These are phyloP conservation scores for Danaus plexippus DNA, from an alignment of 1,140 invertebrate genomes.

Conservation along the genomic window DNA sequence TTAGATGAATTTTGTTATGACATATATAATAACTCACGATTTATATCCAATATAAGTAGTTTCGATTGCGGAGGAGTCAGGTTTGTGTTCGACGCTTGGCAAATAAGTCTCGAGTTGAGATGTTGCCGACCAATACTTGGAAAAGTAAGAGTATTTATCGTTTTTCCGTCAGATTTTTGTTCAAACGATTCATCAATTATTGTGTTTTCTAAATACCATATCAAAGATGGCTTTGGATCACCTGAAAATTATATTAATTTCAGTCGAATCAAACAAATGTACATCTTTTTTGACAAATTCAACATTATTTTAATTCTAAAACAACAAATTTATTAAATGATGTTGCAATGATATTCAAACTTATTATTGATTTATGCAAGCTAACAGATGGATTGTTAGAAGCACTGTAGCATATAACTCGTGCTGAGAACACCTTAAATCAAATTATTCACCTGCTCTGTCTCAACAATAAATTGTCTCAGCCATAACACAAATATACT, in stretches of 20 bases:
- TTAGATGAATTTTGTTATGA: no score
- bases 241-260: conserved; percentile 15
- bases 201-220: conserved; percentile 86
- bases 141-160: conserved; percentile 83
- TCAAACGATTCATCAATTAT: conserved; percentile 88
- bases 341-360: no score
- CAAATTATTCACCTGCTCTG: no score
- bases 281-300: no score
- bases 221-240: conserved; percentile 63
- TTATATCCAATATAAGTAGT: conserved; percentile 84
- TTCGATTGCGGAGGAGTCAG: conserved; percentile 79
- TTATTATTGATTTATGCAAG: no score
- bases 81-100: conserved; percentile 89
- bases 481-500: no score
- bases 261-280: not conserved
- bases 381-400: no score
- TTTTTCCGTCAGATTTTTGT: conserved; percentile 76
- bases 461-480: no score
- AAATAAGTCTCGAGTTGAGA: conserved; percentile 83
- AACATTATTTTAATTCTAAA: no score
- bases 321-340: no score
- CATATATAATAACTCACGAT: conserved; percentile 28
- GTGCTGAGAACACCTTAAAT: no score
- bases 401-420: no score
- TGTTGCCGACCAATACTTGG: conserved; percentile 83